These are phyloP conservation scores for Grammomys surdaster DNA, from an alignment of 2,113 vertebrate species.

Conservation along the genomic window DNA sequence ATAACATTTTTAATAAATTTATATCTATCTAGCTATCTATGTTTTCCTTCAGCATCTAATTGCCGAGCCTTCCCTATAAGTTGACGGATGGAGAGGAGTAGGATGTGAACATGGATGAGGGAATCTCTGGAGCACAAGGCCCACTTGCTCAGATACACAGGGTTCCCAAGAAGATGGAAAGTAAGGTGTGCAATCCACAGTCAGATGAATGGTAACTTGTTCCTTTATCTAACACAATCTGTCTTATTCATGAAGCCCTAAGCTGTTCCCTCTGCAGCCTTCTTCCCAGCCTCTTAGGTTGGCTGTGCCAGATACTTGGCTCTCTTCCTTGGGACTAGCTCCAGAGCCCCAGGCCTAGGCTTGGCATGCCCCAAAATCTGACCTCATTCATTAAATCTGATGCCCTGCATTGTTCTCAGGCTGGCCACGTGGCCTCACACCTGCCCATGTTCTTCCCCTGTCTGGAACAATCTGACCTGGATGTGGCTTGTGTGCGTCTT, in stretches of 20 bases:
- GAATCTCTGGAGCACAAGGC: background rate
- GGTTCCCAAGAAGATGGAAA: background rate
- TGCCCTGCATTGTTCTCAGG: background rate
- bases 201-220: background rate
- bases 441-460: background rate
- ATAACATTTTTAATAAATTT: conserved; percentile 1
- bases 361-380: background rate
- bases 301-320: background rate
- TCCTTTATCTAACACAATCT: background rate
- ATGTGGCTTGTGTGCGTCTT: background rate
- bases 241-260: background rate
- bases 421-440: background rate
- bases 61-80: background rate
- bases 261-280: background rate
- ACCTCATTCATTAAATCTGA: background rate
- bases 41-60: background rate
- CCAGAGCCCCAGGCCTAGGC: background rate
- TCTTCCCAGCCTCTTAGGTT: background rate
- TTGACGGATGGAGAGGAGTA: background rate
- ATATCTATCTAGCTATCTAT: background rate
- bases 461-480: background rate
- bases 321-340: background rate
- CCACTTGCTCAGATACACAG: background rate
- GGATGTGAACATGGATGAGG: background rate
- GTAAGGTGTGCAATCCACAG: background rate